Base-by-base conservation (phyloP, 2,797 vertebrate genomes). In the Sebastiscus tertius region DNA sequence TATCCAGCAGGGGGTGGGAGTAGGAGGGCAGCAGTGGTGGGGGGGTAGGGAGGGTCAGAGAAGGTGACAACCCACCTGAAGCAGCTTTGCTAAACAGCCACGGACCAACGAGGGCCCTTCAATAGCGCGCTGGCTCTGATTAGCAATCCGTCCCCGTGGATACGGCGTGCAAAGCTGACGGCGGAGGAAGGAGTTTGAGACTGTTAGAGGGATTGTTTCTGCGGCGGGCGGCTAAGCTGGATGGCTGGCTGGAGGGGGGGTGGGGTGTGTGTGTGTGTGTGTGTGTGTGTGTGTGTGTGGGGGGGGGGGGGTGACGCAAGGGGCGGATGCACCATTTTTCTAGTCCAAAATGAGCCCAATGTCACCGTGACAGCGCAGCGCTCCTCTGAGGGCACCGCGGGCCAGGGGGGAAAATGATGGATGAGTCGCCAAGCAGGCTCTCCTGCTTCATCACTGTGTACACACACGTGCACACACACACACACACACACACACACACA, bases 281-380 rank as follows among this genome's bases (percentile, higher is more conserved):
- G 59, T 2, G 18, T 16, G 18, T 5, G 55, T 13, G 24, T 2
- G 55, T 0, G 12, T 10, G 11, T 11, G 31, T 4, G 9, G 24
- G 24, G 24, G 24, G 24, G 24, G 16, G 20, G 42, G 24, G 27
- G 49, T 8, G 64, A 60, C 2, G 71, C 83, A 80, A 78, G 63
- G 72, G 88, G 83, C 6, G 58, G 81, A 86, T 89, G 91, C 81
- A 87, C 87, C 87, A 94, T 94, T 94, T 94, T 93, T 94, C 87
- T 92, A 72, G 80, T 89, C 84, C 83, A 93, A 94, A 94, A 94
- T 91, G 91, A 94, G 92, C 89, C 91, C 92, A 95, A 93, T 94
- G 92, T 95, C 94, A 92, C 87, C 8, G 82, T 94, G 92, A 94
- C 92, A 90, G 92, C 75, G 54, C 86, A 78, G 71, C 24, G 54